phyloP scores from a whole-genome alignment of 2,113 vertebrate species.

The Potamarius usumacintae region DNA sequence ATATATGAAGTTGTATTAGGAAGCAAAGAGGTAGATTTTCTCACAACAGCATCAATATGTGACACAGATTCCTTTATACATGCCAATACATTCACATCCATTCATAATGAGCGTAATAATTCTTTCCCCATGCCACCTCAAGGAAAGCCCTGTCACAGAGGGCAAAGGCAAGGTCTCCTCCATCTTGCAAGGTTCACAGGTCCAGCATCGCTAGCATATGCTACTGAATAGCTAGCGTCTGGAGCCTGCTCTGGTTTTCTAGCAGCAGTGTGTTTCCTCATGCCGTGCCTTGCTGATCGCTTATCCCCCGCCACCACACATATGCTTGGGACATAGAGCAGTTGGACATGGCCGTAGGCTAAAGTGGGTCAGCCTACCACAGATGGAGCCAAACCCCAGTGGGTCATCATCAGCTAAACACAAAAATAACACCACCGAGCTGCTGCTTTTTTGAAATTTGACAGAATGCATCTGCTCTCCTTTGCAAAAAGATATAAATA shows the following conservation, averaged over 20 bases:
- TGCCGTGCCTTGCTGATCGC: conserved; percentile 63
- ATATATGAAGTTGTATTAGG: not conserved
- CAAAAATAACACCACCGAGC: conserved; percentile 54
- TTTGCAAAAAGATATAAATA: conserved; percentile 44
- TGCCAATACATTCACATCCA: not conserved
- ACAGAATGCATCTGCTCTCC: conserved; percentile 61
- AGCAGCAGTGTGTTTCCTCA: conserved; percentile 64
- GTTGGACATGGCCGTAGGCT: conserved; percentile 79
- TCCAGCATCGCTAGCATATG: conserved; percentile 62
- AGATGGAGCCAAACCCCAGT: conserved; percentile 77
- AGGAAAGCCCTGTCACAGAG: not conserved
- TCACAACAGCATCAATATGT: not conserved
- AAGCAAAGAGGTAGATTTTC: not conserved
- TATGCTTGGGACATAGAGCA: conserved; percentile 78
- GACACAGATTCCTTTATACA: not conserved
- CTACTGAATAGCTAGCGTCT: conserved; percentile 58
- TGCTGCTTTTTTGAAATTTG: conserved; percentile 51
- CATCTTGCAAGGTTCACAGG: conserved; percentile 52
- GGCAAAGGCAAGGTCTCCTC: conserved; percentile 32
- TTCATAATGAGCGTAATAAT: not conserved
- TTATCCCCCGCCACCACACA: conserved; percentile 76
- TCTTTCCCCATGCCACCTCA: not conserved
- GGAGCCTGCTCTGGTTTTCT: conserved; percentile 67
- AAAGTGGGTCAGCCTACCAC: conserved; percentile 80
- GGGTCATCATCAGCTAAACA: conserved; percentile 72